Base-by-base conservation (phyloP, 2,113 vertebrate genomes). In the Scomber japonicus region DNA sequence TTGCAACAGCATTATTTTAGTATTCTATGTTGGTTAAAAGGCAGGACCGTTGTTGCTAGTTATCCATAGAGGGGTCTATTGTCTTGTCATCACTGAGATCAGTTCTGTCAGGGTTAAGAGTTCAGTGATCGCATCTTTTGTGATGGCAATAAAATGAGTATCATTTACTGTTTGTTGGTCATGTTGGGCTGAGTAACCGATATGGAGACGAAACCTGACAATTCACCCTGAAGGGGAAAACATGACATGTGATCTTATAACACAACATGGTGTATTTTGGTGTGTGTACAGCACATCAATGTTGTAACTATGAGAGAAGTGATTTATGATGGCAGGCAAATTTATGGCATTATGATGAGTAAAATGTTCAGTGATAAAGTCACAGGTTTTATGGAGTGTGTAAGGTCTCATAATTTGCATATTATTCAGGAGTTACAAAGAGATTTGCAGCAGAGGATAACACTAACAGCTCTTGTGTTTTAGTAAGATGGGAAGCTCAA, bases 71-170 rank as follows among this genome's bases (percentile, higher is more conserved):
- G 49, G 75, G 31, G 45, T 65, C 57, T 69, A 62, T 88, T 90
- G 75, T 89, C 16, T 67, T 49, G 46, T 81, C 46, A 50, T 67
- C 0, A 8, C 45, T 73, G 69, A 64, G 78, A 35, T 82, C 35
- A 62, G n/a, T 49, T 67, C 59, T 75, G 74, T 82, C 75, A 76
- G 63, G 19, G 12, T 74, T 48, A 66, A 21, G 30, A 82, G 49
- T 21, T 86, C 61, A 17, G 56, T 65, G 67, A 88, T 82, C 24
- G 24, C 24, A 27, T 27, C 65, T 54, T 69, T 88, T 66, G 84
- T 81, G 76, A 73, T n/a, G 62, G 24, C 59, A 79, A 74, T 83
- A 81, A 73, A 90, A 64, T 69, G 35, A 48, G 67, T 80, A 66
- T 80, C 50, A 51, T 75, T 79, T 78, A 72, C 64, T 78, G 51